These are phyloP conservation scores for Strigamia crassipes DNA, from an alignment of 2,888 invertebrate genomes.

Conservation along the genomic window DNA sequence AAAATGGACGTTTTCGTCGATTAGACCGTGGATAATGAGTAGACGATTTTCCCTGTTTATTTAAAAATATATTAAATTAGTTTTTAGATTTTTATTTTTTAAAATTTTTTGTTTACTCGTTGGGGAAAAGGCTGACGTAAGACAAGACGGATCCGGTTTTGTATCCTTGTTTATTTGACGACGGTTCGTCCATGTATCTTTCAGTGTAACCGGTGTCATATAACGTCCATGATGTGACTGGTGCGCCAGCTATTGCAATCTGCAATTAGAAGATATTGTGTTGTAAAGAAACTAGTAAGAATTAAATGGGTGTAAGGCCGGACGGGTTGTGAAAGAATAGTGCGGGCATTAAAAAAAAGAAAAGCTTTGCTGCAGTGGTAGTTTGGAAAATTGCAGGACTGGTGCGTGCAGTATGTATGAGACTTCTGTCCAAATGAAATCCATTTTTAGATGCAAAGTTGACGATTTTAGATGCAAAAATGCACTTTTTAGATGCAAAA, in stretches of 20 bases:
- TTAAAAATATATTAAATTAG: neutral
- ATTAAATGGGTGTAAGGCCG: no score
- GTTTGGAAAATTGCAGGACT: no score
- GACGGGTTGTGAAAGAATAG: no score
- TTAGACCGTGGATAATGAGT: conserved; percentile 93
- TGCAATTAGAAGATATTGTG: conserved; percentile 53
- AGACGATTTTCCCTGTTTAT: conserved; percentile 67
- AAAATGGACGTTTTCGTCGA: conserved; percentile 99
- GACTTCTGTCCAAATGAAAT: no score
- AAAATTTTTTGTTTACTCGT: conserved; percentile 71
- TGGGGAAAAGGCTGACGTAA: conserved; percentile 84
- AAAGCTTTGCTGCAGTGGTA: no score
- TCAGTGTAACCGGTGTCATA: conserved; percentile 99
- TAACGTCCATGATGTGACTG: conserved; percentile 94
- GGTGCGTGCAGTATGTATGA: no score
- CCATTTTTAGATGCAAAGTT: no score
- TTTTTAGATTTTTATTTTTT: conserved; percentile 52
- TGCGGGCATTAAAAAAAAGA: no score
- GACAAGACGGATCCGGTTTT: conserved; percentile 80
- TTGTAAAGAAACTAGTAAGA: neutral
- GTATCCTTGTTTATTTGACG: conserved; percentile 76
- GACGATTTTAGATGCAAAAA: no score
- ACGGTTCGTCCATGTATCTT: conserved; percentile 90
- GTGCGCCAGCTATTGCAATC: conserved; percentile 92
- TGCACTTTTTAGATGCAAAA: no score